phyloP scores from a whole-genome alignment of 2,113 vertebrate species.

The Morone chrysops region DNA sequence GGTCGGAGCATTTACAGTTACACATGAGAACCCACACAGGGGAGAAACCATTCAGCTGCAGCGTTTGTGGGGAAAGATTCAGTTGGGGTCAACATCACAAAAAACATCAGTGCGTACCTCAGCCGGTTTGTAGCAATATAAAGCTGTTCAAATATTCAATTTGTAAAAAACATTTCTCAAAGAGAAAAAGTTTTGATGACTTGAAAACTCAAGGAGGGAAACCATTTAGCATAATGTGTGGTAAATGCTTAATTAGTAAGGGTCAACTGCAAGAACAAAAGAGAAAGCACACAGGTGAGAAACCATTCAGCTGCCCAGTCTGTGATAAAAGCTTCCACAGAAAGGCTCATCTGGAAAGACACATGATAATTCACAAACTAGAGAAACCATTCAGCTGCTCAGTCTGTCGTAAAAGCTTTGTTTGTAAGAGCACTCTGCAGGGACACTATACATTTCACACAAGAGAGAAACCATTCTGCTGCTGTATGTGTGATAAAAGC shows the following conservation, averaged over 20 bases:
- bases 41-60: conserved; percentile 44
- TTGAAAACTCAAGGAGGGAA: background rate
- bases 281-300: conserved; percentile 43
- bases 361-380: conserved; percentile 48
- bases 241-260: too few relatives aligned
- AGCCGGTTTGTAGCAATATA: too few relatives aligned
- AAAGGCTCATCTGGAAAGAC: conserved; percentile 30
- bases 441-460: conserved; percentile 40
- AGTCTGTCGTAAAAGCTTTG: conserved; percentile 82
- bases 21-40: conserved; percentile 57
- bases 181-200: too few relatives aligned
- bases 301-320: conserved; percentile 18
- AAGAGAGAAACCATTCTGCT: conserved; percentile 57
- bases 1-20: conserved; percentile 20
- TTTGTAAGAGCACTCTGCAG: conserved; percentile 34
- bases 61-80: conserved; percentile 47
- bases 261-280: background rate
- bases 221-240: background rate
- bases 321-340: conserved; percentile 43
- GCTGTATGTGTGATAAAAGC: conserved; percentile 19
- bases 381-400: conserved; percentile 67
- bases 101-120: background rate
- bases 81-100: background rate
- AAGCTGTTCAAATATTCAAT: too few relatives aligned
- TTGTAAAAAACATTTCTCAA: too few relatives aligned